Conservation (phyloP, 1,140 invertebrate species). For the Habropoda laboriosa region DNA sequence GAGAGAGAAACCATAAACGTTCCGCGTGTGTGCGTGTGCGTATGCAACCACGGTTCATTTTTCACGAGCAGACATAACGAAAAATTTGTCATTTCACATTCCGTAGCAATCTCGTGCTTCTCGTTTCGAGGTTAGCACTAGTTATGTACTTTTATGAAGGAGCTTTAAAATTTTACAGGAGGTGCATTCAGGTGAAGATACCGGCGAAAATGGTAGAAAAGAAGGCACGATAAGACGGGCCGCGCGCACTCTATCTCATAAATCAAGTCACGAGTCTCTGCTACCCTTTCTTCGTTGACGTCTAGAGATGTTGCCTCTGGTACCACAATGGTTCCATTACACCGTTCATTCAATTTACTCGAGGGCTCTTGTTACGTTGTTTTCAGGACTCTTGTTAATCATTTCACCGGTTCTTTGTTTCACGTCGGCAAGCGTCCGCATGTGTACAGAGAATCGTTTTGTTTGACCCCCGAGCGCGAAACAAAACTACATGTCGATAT, state of each 20-base stretch:
- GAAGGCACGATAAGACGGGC: background rate
- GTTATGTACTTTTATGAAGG: background rate
- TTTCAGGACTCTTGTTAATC: conserved; percentile 22
- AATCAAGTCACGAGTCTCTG: background rate
- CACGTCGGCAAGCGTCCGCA: background rate
- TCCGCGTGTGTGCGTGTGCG: too few species aligned
- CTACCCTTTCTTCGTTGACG: too few species aligned
- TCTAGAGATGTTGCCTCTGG: too few species aligned
- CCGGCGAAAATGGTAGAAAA: too few species aligned
- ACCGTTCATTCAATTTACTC: conserved; percentile 7
- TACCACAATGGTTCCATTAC: background rate
- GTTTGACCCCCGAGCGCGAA: background rate
- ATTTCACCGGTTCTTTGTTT: background rate
- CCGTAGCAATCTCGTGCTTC: background rate
- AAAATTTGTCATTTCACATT: background rate
- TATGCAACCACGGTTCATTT: background rate
- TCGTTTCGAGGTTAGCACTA: background rate
- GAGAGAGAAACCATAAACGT: background rate
- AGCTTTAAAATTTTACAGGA: background rate
- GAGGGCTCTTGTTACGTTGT: background rate
- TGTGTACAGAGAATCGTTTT: background rate
- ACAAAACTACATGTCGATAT: background rate
- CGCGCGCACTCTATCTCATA: too few species aligned
- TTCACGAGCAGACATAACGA: background rate
- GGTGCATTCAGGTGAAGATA: background rate